These are phyloP conservation scores for Xylocampa areola DNA, from an alignment of 2,888 invertebrate genomes.

Conservation along the genomic window DNA sequence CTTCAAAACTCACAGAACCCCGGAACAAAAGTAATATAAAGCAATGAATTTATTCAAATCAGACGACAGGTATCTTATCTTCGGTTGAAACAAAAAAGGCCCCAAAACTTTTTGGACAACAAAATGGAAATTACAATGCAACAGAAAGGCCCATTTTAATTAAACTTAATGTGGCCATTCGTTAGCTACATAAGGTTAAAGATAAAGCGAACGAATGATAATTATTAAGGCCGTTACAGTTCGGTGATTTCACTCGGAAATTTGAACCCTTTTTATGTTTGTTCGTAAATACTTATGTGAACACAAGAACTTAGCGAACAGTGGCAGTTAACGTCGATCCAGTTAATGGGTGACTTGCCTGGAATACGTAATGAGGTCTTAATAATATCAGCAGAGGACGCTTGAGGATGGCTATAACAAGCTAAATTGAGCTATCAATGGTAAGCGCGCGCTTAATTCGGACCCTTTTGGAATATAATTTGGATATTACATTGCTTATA, in stretches of 20 bases:
- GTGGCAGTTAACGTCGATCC: slow-evolving; percentile 47
- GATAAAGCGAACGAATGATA: slow-evolving; percentile 72
- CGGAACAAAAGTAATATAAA: slow-evolving; percentile 10
- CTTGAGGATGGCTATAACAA: slow-evolving; percentile 17
- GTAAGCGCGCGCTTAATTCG: slow-evolving; percentile 12
- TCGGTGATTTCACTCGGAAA: slow-evolving; percentile 64
- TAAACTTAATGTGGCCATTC: slow-evolving; percentile 72
- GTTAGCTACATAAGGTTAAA: slow-evolving; percentile 66
- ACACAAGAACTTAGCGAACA: slow-evolving; percentile 31
- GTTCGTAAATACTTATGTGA: slow-evolving; percentile 54
- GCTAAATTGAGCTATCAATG: slow-evolving; percentile 35
- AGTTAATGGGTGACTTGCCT: slow-evolving; percentile 39
- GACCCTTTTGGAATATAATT: slow-evolving; percentile 40
- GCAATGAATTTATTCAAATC: slow-evolving; percentile 35
- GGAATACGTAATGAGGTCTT: slow-evolving; percentile 44
- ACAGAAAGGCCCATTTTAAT: slow-evolving; percentile 67
- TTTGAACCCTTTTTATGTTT: slow-evolving; percentile 58
- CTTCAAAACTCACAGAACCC: neutral
- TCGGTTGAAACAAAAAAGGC: slow-evolving; percentile 13
- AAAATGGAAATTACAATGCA: slow-evolving; percentile 50
- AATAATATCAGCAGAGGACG: slow-evolving; percentile 37
- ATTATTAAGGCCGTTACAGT: slow-evolving; percentile 66
- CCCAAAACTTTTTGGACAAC: slow-evolving; percentile 36
- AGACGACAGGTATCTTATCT: slow-evolving; percentile 9
- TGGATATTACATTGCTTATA: slow-evolving; percentile 11